A percentile compares a stretch with the other conserved stretches of the same genome.
phyloP scores from a whole-genome alignment of 2,888 invertebrate genomes.

The Mesoligia furuncula region DNA sequence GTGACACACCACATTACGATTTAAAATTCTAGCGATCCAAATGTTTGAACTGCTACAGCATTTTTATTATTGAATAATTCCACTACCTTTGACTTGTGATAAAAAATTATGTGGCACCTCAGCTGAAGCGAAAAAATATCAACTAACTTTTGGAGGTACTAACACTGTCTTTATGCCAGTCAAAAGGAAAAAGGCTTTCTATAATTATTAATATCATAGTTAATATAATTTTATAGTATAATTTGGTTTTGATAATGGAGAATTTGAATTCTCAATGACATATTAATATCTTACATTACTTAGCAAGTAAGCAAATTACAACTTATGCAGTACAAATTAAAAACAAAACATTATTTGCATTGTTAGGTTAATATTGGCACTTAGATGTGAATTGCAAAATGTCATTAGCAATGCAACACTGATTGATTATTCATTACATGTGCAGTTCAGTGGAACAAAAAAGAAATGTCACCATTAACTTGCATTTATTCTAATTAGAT shows the following conservation, averaged over 20 bases:
- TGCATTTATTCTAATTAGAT: constrained; percentile 20
- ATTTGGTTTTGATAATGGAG: not conserved
- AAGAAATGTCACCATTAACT: constrained; percentile 10
- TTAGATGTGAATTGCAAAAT: constrained; percentile 8
- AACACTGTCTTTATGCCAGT: too few species aligned
- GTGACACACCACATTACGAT: not conserved
- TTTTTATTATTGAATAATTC: too few species aligned
- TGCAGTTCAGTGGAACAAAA: not conserved
- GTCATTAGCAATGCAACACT: not conserved
- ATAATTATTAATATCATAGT: too few species aligned
- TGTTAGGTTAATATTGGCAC: not conserved
- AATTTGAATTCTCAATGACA: not conserved
- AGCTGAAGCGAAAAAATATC: too few species aligned
- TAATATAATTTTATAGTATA: not conserved
- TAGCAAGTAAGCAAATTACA: not conserved
- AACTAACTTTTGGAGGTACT: not conserved
- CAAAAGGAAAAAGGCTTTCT: not conserved
- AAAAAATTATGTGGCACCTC: too few species aligned
- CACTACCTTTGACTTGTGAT: too few species aligned
- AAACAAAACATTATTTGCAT: not conserved
- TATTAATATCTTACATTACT: not conserved
- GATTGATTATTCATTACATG: constrained; percentile 4
- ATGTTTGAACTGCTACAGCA: not conserved
- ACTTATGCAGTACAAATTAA: not conserved
- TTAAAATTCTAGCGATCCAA: not conserved